Evolutionary conservation across 2,113 vertebrate species (phyloP), one percentile per base, ranked within the genome.

Genomic region (Sturnus vulgaris): DNA sequence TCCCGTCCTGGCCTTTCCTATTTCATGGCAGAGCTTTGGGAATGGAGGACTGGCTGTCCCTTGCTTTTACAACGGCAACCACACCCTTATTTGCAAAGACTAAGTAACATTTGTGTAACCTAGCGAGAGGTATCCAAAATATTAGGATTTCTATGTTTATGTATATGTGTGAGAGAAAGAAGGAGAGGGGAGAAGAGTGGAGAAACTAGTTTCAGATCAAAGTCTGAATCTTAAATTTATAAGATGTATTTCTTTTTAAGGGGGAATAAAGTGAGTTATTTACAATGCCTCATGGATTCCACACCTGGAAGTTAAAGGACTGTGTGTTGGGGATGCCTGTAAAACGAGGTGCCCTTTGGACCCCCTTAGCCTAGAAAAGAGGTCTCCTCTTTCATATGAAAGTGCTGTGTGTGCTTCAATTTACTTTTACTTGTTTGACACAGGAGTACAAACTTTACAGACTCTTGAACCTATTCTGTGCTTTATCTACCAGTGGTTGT

Each of bases 291-390:
- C 33, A 9, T 59, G 76, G 76, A 77, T 66, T 71, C 92, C 71
- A 75, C 86, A 63, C 88, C 86, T 90, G 24, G 24, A 57, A 93
- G 63, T 92, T 86, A 59, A 55, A 86, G 68, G 39, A 70, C n/a
- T 52, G 75, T 66, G 63, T 92, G 71, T 63, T 90, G 71, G 39
- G 27, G 59, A 64, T 31, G 39, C 63, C 75, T 63, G 39, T 94
- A 93, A 96, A 95, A 86, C 23, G 28, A 93, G 46, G 16, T 73
- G 90, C 59, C 82, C 96, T 96, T 95, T 96, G 95, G 59, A 95
- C 71, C 13, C 27, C 56, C 22, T 92, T 80, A 70, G 35, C 72
- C 33, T 77, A 83, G 79, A 56, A 72, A 63, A 88, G 64, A 86
- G 39, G 35, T 80, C 50, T 95, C 15, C 63, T 86, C 20, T 91